These are phyloP conservation scores for Carassius gibelio DNA, from an alignment of 2,113 vertebrate genomes.

Conservation along the genomic window DNA sequence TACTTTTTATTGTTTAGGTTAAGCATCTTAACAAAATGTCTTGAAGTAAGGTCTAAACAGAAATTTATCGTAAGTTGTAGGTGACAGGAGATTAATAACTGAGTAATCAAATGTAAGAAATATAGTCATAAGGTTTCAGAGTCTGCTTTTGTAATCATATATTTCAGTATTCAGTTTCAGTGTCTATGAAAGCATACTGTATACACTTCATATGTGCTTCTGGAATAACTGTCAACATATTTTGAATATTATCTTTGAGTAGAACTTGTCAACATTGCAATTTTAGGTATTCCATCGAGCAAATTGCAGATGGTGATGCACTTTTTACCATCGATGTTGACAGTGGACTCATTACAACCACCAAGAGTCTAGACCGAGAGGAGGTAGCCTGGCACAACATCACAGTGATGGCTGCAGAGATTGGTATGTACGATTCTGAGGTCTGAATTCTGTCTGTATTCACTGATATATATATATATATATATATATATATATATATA, in stretches of 20 bases:
- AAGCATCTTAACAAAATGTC: background rate
- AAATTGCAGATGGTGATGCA: conserved; percentile 75
- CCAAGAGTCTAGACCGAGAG: conserved; percentile 88
- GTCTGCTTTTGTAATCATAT: background rate
- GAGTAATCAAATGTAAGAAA: background rate
- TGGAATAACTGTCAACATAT: background rate
- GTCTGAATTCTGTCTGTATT: background rate
- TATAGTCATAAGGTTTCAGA: background rate
- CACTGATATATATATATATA: background rate
- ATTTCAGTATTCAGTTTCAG: background rate
- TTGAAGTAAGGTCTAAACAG: background rate
- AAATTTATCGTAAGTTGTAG: background rate
- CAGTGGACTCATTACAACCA: conserved; percentile 87
- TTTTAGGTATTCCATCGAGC: conserved; percentile 86
- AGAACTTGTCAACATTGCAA: background rate
- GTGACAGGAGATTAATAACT: background rate
- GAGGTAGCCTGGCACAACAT: conserved; percentile 91
- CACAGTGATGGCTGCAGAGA: conserved; percentile 90
- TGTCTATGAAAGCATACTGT: background rate
- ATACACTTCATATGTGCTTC: background rate
- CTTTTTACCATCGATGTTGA: conserved; percentile 87
- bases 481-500: no score
- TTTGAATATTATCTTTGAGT: background rate
- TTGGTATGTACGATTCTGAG: conserved; percentile 78
- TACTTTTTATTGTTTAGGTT: background rate